These are phyloP conservation scores for Sparidentex hasta DNA, from an alignment of 2,797 vertebrate species.

Conservation along the genomic window DNA sequence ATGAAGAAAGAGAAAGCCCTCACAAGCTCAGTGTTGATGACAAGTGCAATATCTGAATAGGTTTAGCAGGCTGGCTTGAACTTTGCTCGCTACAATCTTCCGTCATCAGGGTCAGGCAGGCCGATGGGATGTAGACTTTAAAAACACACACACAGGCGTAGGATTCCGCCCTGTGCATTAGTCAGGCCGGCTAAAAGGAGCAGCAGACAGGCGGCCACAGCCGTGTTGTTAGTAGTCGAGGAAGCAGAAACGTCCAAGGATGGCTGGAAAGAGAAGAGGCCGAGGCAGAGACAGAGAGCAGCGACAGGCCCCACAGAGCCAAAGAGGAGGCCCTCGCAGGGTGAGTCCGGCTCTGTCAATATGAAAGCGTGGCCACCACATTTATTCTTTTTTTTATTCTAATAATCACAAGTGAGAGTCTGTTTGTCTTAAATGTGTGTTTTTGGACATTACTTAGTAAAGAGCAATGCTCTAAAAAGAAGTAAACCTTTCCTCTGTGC, in stretches of 20 bases:
- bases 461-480: constrained; percentile 4
- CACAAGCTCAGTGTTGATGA: constrained; percentile 37
- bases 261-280: constrained; percentile 84
- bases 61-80: constrained; percentile 64
- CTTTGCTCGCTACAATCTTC: constrained; percentile 78
- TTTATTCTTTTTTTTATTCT: too few relatives aligned
- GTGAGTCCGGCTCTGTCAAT: constrained; percentile 55
- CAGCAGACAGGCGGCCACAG: not conserved
- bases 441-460: not conserved
- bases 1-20: constrained; percentile 7
- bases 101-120: constrained; percentile 77
- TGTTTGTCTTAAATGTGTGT: not conserved
- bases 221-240: not conserved
- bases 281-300: constrained; percentile 65
- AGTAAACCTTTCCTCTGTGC: constrained; percentile 6
- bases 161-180: constrained; percentile 1
- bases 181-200: constrained; percentile 35
- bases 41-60: constrained; percentile 17
- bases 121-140: constrained; percentile 36
- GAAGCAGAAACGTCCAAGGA: constrained; percentile 54
- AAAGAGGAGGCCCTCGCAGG: constrained; percentile 47
- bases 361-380: not conserved
- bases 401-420: not conserved
- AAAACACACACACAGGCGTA: constrained; percentile 30
- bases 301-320: constrained; percentile 52